Percentiles rank a stretch among this genome's conserved stretches.
Evolutionary conservation across 2,113 vertebrate genomes (phyloP).

Genomic region (Melanerpes formicivorus): DNA sequence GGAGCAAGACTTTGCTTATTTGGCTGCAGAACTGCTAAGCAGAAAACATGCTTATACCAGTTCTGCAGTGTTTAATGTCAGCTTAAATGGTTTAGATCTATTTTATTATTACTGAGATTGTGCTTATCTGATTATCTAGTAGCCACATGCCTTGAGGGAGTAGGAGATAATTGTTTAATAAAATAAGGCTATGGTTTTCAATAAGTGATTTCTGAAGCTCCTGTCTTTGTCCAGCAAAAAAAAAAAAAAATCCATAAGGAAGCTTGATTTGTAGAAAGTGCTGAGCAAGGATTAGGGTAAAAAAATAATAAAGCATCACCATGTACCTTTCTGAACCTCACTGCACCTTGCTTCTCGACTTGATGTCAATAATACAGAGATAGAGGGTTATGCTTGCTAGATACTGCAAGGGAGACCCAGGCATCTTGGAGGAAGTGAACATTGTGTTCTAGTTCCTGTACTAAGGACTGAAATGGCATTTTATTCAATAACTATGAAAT

Average conservation of each 20-base stretch:
- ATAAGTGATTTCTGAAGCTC: constrained; percentile 2
- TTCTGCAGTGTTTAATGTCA: background rate
- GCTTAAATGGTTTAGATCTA: constrained; percentile 18
- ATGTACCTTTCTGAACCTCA: background rate
- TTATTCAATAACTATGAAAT: background rate
- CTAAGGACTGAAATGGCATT: background rate
- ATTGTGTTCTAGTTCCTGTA: background rate
- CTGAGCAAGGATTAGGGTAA: background rate
- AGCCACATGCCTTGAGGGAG: background rate
- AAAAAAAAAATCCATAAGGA: background rate
- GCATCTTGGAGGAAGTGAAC: background rate
- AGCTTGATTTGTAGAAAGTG: background rate
- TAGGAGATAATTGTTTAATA: constrained; percentile 15
- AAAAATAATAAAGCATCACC: background rate
- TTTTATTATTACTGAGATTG: constrained; percentile 26
- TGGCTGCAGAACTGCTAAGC: constrained; percentile 39
- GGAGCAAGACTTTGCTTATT: background rate
- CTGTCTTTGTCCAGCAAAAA: background rate
- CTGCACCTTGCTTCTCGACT: background rate
- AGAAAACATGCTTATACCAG: background rate
- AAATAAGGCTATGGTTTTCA: constrained; percentile 42
- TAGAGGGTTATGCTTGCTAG: background rate
- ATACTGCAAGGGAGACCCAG: background rate
- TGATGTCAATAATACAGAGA: background rate
- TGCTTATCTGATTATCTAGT: background rate